Base-by-base conservation (phyloP, 2,888 invertebrate genomes). In the Leucozona laternaria region DNA sequence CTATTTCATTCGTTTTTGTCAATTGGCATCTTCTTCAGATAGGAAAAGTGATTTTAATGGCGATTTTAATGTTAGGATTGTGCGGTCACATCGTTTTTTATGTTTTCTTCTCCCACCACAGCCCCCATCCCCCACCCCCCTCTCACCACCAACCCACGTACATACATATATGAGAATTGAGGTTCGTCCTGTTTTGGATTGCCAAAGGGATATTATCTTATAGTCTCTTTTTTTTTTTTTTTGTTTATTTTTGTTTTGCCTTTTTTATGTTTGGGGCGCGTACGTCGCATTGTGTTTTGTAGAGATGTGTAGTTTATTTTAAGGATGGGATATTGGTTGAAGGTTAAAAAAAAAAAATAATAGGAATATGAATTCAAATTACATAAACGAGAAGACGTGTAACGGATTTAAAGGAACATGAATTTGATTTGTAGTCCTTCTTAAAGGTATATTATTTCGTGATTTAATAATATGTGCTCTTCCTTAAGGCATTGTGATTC, bases 81-180 rank as follows among this genome's bases (percentile, higher is more conserved):
- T 82, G 83, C 81, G 87, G 87, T 87, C 87, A 87, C 83, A 87
- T 87, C 83, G 87, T 83, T 87, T 87, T 87, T 87, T 87, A 87
- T 87, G 87, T 83, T 83, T 79, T 66, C 71, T 48, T 53, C 43
- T 53, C 57, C 45, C 31, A n/a, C n/a, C n/a, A n/a, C n/a, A n/a
- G n/a, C n/a, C n/a, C n/a, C n/a, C 31, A 22, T 1, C n/a, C 10
- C 58, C 37, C 4, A 11, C 22, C 0, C 55, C 1, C 15, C n/a
- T 2, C 58, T 28, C 4, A 11, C 22, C 0, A 43, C 1, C 15
- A 10, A 4, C n/a, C 22, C 20, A 20, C 10, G 55, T 8, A 25
- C n/a, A n/a, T 37, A 1, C 1, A 2, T 0, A 8, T 15, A 40
- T 17, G 31, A 13, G 34, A 55, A 25, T 40, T 57, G 34, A 34